Evolutionary conservation across 2,797 vertebrate genomes (phyloP), one percentile per base, ranked within the genome.

Genomic region (Scarus forsteni): DNA sequence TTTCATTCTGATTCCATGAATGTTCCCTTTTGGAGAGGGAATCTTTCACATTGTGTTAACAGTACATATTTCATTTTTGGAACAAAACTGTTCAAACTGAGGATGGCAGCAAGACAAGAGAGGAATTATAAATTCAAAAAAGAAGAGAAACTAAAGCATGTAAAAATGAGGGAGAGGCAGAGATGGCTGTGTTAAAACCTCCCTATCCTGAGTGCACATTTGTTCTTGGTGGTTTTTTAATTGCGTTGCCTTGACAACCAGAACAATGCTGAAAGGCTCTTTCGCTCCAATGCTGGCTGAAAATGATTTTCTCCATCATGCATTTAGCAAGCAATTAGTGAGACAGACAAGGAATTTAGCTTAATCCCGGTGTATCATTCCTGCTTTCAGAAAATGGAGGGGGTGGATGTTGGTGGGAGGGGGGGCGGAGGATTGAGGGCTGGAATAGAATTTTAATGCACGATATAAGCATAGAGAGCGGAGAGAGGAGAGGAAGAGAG

Each of bases 251-350:
- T 62, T 88, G 89, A 88, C 91, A 90, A 92, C 91, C 88, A 66
- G 88, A 87, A 91, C 89, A 91, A 92, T 92, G 82, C 88, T 89
- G 83, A 89, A 90, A 89, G 85, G 86, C 87, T 89, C 82, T 86
- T 90, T 89, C 82, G 73, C 74, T 89, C 60, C 43, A n/a, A 79
- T 60, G 58, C 78, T 43, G 80, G 77, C 83, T 88, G 86, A 90
- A 92, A 92, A 91, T 91, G 78, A 89, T 92, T 91, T 89, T 89
- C 83, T 89, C 89, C 86, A 92, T 90, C 90, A 88, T 90, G 85
- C 85, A 90, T 89, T 92, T 92, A 92, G 88, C 74, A 75, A 86
- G 89, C 88, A 92, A 92, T 92, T 92, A 90, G 88, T 66, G 78
- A 89, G 84, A 89, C 85, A 85, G 85, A 89, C 89, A 84, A 85